Evolutionary conservation across 2,888 invertebrate genomes (phyloP).

Genomic region (Clistopyga incitator): DNA sequence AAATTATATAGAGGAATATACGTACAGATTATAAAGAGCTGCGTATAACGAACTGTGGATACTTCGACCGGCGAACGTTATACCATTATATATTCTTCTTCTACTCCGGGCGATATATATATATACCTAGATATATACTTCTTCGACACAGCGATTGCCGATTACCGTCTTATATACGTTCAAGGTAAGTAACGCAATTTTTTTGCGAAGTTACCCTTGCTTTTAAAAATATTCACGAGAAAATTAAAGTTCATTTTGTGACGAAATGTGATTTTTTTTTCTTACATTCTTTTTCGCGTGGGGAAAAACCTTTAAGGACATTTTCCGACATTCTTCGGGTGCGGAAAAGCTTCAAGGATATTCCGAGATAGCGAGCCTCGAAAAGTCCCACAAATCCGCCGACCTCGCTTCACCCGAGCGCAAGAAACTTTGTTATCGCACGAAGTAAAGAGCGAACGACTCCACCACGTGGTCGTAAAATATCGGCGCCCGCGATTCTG

Average conservation of each 20-base stretch:
- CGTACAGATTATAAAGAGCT: conserved; percentile 48
- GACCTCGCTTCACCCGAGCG: not conserved
- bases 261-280: not conserved
- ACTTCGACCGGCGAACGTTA: conserved; percentile 58
- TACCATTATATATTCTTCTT: conserved; percentile 68
- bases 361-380: not conserved
- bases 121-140: conserved; percentile 15
- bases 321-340: not conserved
- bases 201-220: not conserved
- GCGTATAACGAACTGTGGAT: conserved; percentile 67
- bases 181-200: conserved; percentile 67
- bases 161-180: conserved; percentile 69
- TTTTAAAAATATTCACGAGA: too few species aligned
- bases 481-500: not conserved
- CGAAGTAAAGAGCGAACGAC: conserved; percentile 23
- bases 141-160: conserved; percentile 65
- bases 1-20: conserved; percentile 40
- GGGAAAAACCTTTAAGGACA: not conserved
- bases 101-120: conserved; percentile 53
- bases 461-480: conserved; percentile 10
- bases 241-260: too few species aligned
- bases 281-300: not conserved
- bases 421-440: conserved; percentile 15
- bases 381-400: conserved; percentile 6
- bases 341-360: not conserved